Percentiles rank a stretch among this genome's conserved stretches.
Evolutionary conservation across 1,140 invertebrate genomes (phyloP).

Genomic region (Diorhabda carinulata): DNA sequence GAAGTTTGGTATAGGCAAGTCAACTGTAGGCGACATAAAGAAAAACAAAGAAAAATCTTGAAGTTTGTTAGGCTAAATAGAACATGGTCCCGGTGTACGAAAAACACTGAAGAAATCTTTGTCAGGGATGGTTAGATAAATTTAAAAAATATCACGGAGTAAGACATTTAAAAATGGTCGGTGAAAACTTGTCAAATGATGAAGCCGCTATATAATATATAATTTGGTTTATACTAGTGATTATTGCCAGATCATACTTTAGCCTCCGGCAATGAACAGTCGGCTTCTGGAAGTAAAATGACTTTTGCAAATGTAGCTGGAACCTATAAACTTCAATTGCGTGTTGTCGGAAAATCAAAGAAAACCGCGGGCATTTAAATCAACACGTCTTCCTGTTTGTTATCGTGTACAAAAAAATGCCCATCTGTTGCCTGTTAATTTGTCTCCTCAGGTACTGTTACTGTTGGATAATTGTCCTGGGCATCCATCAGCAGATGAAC

Average conservation of each 20-base stretch:
- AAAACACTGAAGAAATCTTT: too few species aligned
- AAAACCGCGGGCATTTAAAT: conserved; percentile 24
- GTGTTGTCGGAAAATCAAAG: conserved; percentile 31
- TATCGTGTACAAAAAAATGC: conserved; percentile 41
- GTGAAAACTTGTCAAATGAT: conserved; percentile 30
- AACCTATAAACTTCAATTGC: conserved; percentile 40
- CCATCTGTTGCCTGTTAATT: conserved; percentile 17
- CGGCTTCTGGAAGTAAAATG: conserved; percentile 28
- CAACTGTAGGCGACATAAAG: too few species aligned
- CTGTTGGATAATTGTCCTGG: too few species aligned
- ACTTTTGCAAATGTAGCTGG: conserved; percentile 43
- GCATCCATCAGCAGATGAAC: too few species aligned
- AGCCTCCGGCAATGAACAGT: conserved; percentile 9
- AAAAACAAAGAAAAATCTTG: too few species aligned
- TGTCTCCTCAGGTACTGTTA: conserved; percentile 21
- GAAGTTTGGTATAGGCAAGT: too few species aligned
- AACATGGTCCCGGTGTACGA: too few species aligned
- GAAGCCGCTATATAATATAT: conserved; percentile 31
- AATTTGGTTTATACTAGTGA: conserved; percentile 25
- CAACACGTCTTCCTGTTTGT: conserved; percentile 36
- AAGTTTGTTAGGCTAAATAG: too few species aligned
- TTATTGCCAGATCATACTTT: conserved; percentile 22
- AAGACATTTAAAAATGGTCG: conserved; percentile 38
- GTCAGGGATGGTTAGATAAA: conserved; percentile 44
- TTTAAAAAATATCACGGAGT: conserved; percentile 45